A percentile compares a stretch with the other conserved stretches of the same genome.
Conservation (phyloP, 2,113 vertebrate species). For the Sceloporus undulatus region DNA sequence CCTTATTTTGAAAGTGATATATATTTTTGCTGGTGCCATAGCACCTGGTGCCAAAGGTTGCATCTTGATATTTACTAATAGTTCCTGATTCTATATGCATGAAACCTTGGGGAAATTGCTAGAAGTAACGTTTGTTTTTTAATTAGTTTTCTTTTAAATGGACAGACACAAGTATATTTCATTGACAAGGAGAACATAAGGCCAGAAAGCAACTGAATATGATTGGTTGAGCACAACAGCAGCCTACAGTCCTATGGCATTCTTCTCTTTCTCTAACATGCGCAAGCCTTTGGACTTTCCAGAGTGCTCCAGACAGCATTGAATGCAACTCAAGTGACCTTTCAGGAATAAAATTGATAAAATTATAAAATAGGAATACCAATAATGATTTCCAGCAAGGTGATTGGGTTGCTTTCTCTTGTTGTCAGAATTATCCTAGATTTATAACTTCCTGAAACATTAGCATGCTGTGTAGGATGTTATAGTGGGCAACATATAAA, state of each 20-base stretch:
- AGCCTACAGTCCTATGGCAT: conserved; percentile 1
- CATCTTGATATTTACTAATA: neutral
- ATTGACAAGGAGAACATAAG: neutral
- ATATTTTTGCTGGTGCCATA: neutral
- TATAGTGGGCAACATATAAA: neutral
- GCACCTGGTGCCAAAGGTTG: neutral
- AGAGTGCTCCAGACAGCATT: neutral
- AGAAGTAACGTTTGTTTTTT: neutral
- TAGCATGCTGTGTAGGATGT: too few relatives aligned
- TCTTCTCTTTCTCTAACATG: conserved; percentile 7
- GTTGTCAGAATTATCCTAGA: neutral
- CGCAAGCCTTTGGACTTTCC: neutral
- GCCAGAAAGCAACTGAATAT: neutral
- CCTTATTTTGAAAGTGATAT: neutral
- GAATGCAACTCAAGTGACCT: neutral
- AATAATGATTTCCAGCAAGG: neutral
- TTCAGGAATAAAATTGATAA: neutral
- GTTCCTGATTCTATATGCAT: too few relatives aligned
- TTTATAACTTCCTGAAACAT: neutral
- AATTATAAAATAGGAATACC: neutral
- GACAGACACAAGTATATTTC: neutral
- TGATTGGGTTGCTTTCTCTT: neutral
- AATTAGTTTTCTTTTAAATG: neutral
- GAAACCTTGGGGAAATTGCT: neutral
- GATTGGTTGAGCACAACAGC: neutral